Base-by-base conservation (phyloP, 2,888 invertebrate genomes). In the Cerastis rubricosa region DNA sequence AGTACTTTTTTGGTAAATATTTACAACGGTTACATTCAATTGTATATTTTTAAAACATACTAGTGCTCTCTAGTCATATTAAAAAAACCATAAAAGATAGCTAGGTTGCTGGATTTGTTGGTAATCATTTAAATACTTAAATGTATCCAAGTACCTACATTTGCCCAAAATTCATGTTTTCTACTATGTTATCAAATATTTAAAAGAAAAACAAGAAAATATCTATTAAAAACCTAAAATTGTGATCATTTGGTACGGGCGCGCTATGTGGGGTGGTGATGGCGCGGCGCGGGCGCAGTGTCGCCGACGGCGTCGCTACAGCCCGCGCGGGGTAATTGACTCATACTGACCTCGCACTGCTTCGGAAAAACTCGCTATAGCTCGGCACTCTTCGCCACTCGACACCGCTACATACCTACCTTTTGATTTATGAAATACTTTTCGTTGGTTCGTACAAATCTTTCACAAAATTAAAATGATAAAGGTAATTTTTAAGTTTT, bases 261-360 rank as follows among this genome's bases (percentile, higher is more conserved):
- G 17, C 66, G 45, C 40, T 25, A 64, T 59, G 49, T 61, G 69
- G 66, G 64, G 81, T 77, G 47, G 70, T 29, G 47, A 49, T 2
- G 43, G 67, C 54, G n/a, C 4, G 22, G 59, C 66, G 81, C 76
- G 72, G 72, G 69, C 69, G 72, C 80, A 54, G 77, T 79, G 79
- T 72, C 70, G 79, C 69, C 90, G 87, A 85, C 88, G 86, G 75
- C 88, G 87, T 83, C 91, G 90, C 89, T 88, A 87, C 89, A 88
- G 85, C 94, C 86, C 94, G 86, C 94, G 92, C 89, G 97, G 97
- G 97, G 97, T 97, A 97, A 97, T 97, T 97, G 97, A 97, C 97
- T 97, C 94, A 92, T 89, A 91, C 92, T 97, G 97, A 97, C 97
- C 97, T 96, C 96, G 93, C 92, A 84, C 85, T 91, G 92, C 94